Conservation (phyloP, 2,113 vertebrate genomes). For the Nycticebus coucang region DNA sequence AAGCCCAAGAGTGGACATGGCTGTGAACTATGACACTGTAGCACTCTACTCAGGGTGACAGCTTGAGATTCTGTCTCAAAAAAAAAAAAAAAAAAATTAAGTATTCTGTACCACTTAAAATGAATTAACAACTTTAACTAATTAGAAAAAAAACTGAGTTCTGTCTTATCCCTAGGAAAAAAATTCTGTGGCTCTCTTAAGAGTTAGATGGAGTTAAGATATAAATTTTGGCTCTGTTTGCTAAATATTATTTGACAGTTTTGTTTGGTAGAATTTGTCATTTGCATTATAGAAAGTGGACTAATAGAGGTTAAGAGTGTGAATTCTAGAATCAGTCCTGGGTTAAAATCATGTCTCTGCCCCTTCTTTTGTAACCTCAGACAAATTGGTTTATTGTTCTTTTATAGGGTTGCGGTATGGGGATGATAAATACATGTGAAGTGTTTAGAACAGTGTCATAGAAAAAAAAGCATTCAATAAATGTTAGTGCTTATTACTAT, state of each 20-base stretch:
- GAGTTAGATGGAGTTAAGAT: not conserved
- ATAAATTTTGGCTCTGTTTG: not conserved
- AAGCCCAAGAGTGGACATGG: too few species aligned
- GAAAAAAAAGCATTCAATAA: conserved; percentile 28
- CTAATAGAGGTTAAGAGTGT: not conserved
- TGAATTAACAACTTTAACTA: conserved; percentile 19
- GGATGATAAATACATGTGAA: not conserved
- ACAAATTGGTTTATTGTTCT: not conserved
- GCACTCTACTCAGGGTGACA: too few species aligned
- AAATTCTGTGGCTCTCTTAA: not conserved
- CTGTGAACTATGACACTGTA: too few species aligned
- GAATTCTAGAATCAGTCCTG: not conserved
- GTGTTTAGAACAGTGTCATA: conserved; percentile 12
- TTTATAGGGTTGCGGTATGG: too few species aligned
- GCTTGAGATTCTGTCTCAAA: too few species aligned
- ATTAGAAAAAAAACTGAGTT: not conserved
- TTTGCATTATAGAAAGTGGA: conserved; percentile 39
- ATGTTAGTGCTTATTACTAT: not conserved
- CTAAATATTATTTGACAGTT: not conserved
- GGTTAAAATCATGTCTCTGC: not conserved
- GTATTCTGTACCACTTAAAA: conserved; percentile 15
- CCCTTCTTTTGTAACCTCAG: not conserved
- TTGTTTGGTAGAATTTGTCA: not conserved
- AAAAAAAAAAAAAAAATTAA: not conserved
- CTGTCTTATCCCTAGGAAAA: not conserved